Conservation (phyloP, 2,888 invertebrate species). For the Itoplectis maculator region DNA sequence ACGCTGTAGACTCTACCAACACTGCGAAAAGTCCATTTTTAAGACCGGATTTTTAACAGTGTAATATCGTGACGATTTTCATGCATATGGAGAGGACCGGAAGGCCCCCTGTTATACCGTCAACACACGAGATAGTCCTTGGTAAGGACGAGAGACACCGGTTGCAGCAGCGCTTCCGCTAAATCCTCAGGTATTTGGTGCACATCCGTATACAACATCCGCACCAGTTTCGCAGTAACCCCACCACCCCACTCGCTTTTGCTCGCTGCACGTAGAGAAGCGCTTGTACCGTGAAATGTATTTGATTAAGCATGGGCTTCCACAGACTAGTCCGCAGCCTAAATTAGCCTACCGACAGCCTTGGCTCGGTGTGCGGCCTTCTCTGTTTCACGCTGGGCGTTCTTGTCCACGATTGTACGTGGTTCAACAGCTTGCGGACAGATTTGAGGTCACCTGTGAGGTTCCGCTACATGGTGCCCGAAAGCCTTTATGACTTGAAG, state of each 20-base stretch:
- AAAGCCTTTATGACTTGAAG: neutral
- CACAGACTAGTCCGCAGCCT: constrained; percentile 42
- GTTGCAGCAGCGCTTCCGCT: neutral
- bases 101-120: constrained; percentile 29
- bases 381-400: constrained; percentile 37
- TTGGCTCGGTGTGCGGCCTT: constrained; percentile 17
- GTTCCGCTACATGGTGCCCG: neutral
- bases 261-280: constrained; percentile 36
- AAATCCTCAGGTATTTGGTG: constrained; percentile 28
- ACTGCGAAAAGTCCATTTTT: too few relatives aligned
- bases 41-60: too few relatives aligned
- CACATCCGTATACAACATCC: constrained; percentile 42
- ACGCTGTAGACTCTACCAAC: too few relatives aligned
- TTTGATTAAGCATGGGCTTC: constrained; percentile 60
- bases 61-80: constrained; percentile 46
- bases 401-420: neutral
- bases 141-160: constrained; percentile 13
- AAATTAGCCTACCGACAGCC: constrained; percentile 49
- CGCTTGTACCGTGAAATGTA: constrained; percentile 55
- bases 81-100: constrained; percentile 61
- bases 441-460: constrained; percentile 9
- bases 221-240: constrained; percentile 19
- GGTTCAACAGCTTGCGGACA: constrained; percentile 21
- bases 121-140: neutral
- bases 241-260: constrained; percentile 20